These are phyloP conservation scores for Capreolus pygargus DNA, from an alignment of 2,113 vertebrate genomes.

Conservation along the genomic window DNA sequence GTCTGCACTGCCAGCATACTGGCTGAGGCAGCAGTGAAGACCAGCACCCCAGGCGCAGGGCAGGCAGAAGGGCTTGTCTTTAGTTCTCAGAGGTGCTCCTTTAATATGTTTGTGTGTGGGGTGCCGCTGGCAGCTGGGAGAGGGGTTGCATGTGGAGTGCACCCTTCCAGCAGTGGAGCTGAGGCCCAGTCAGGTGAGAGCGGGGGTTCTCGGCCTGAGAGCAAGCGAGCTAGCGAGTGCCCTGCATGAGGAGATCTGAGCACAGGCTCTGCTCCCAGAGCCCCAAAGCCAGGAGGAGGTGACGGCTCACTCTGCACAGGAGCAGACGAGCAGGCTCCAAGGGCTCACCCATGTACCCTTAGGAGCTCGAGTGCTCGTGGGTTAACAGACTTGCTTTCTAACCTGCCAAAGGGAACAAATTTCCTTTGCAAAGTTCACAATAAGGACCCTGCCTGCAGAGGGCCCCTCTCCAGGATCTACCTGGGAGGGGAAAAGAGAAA, in stretches of 20 bases:
- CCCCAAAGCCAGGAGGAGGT: neutral
- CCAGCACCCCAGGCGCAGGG: neutral
- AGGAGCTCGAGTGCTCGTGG: neutral
- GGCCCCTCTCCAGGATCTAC: neutral
- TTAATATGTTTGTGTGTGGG: neutral
- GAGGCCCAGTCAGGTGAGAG: neutral
- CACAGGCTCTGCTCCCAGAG: neutral
- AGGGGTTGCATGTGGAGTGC: neutral
- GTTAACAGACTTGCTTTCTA: neutral
- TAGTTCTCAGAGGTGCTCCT: neutral
- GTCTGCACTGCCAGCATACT: too few species aligned
- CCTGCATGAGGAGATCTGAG: too few species aligned
- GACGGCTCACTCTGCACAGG: neutral
- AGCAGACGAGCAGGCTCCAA: neutral
- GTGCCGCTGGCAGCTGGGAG: neutral
- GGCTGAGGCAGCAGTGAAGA: neutral
- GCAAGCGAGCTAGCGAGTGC: neutral
- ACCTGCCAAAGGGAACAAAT: too few species aligned
- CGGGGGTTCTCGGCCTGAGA: neutral
- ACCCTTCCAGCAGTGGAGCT: neutral
- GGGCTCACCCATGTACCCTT: neutral
- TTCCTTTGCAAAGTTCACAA: neutral
- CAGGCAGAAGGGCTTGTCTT: neutral
- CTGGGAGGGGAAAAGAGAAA: neutral
- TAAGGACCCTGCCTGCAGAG: neutral